These are phyloP conservation scores for Schizaphis graminum DNA, from an alignment of 2,888 invertebrate genomes.

Conservation along the genomic window DNA sequence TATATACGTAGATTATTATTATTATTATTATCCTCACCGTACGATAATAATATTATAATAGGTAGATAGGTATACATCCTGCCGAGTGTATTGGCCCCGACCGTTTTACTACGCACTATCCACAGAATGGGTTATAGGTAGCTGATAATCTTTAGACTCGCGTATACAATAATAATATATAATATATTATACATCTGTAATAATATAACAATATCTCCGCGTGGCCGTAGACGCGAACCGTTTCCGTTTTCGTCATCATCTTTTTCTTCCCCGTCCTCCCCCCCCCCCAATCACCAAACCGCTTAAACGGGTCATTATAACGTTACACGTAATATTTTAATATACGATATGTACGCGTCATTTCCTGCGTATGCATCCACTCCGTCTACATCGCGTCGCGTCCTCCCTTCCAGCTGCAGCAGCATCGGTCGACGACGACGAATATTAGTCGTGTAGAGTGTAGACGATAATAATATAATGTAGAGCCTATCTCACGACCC, in stretches of 20 bases:
- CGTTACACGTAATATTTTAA: background rate
- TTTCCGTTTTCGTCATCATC: background rate
- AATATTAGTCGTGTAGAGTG: background rate
- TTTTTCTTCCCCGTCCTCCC: background rate
- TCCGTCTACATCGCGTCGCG: background rate
- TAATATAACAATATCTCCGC: background rate
- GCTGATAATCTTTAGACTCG: background rate
- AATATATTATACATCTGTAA: too few relatives aligned
- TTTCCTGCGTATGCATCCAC: slow-evolving; percentile 12
- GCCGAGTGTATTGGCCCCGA: background rate
- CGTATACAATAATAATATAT: background rate
- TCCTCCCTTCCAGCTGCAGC: slow-evolving; percentile 46
- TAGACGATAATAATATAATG: background rate
- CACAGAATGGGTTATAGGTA: too few relatives aligned
- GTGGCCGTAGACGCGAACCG: background rate
- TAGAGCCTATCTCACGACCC: slow-evolving; percentile 53
- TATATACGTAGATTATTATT: background rate
- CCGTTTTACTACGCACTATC: background rate
- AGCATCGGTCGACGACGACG: background rate
- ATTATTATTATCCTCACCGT: background rate
- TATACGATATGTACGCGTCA: slow-evolving; percentile 9
- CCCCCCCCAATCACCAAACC: background rate
- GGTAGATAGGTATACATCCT: background rate
- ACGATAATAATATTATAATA: background rate
- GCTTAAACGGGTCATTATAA: slow-evolving; percentile 31